Evolutionary conservation across 1,140 invertebrate species (phyloP).

Genomic region (Stenopsyche tienmushanensis): DNA sequence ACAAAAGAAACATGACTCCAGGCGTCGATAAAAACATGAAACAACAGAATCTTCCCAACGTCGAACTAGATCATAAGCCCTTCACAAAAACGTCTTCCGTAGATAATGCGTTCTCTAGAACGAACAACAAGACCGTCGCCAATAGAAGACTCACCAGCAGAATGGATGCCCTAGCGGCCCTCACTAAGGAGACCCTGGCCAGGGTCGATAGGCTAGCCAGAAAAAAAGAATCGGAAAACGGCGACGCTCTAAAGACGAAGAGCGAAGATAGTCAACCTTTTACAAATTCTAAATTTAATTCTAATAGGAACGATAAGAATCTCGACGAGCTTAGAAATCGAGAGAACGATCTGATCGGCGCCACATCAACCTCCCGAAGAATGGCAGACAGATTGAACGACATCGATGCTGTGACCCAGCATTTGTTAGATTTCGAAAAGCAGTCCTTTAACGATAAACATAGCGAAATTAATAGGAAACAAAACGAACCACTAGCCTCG

Average conservation of each 20-base stretch:
- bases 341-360: background rate
- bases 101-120: conserved; percentile 31
- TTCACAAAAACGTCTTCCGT: conserved; percentile 36
- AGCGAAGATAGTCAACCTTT: background rate
- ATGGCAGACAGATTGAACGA: conserved; percentile 52
- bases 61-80: conserved; percentile 29
- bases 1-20: conserved; percentile 17
- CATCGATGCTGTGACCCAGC: conserved; percentile 55
- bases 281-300: conserved; percentile 13
- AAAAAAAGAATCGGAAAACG: no score
- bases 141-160: conserved; percentile 57
- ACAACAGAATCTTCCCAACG: conserved; percentile 5
- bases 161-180: conserved; percentile 64
- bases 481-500: conserved; percentile 44
- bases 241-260: background rate
- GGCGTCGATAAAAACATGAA: conserved; percentile 21
- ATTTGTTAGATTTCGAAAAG: conserved; percentile 56
- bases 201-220: conserved; percentile 64
- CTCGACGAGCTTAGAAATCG: conserved; percentile 6
- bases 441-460: conserved; percentile 43
- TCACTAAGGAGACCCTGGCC: conserved; percentile 67
- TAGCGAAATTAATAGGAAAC: conserved; percentile 43
- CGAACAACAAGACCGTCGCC: conserved; percentile 19
- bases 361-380: conserved; percentile 44
- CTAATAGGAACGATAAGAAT: background rate